Percentiles rank a stretch among this genome's conserved stretches.
These are phyloP conservation scores for Polypterus bichir DNA, from an alignment of 2,113 vertebrate genomes.

Conservation along the genomic window DNA sequence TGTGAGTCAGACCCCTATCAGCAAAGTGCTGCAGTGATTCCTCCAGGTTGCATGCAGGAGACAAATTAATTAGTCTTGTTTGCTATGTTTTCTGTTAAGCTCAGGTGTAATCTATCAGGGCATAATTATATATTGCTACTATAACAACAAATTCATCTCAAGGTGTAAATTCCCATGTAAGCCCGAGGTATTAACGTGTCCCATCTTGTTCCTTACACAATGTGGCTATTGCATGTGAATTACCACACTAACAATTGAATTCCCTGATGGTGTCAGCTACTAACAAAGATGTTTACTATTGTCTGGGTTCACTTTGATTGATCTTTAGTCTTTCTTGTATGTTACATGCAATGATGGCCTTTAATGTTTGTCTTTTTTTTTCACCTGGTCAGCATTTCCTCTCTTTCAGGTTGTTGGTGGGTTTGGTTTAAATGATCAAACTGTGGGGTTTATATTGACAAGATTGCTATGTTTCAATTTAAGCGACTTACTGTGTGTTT, in stretches of 20 bases:
- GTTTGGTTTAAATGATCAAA: too few species aligned
- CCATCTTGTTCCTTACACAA: neutral
- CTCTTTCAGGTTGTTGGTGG: too few species aligned
- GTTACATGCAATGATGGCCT: too few species aligned
- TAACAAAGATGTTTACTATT: too few species aligned
- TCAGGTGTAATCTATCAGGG: neutral
- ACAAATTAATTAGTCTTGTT: slow-evolving; percentile 1
- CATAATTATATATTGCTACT: slow-evolving; percentile 2
- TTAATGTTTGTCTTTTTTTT: too few species aligned
- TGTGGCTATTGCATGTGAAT: neutral
- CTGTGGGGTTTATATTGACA: too few species aligned
- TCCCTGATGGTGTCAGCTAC: neutral
- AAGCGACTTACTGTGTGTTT: too few species aligned
- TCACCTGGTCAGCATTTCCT: too few species aligned
- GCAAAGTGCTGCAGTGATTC: neutral
- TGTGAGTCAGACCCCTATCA: neutral
- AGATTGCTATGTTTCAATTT: too few species aligned
- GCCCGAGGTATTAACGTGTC: neutral
- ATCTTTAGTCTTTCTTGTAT: too few species aligned
- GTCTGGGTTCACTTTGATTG: too few species aligned
- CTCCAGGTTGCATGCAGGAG: neutral
- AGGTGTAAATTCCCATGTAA: neutral
- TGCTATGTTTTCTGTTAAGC: neutral
- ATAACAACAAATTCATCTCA: neutral
- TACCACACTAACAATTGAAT: neutral